These are phyloP conservation scores for Zaprionus lineosus DNA, from an alignment of 2,888 invertebrate genomes.

Conservation along the genomic window DNA sequence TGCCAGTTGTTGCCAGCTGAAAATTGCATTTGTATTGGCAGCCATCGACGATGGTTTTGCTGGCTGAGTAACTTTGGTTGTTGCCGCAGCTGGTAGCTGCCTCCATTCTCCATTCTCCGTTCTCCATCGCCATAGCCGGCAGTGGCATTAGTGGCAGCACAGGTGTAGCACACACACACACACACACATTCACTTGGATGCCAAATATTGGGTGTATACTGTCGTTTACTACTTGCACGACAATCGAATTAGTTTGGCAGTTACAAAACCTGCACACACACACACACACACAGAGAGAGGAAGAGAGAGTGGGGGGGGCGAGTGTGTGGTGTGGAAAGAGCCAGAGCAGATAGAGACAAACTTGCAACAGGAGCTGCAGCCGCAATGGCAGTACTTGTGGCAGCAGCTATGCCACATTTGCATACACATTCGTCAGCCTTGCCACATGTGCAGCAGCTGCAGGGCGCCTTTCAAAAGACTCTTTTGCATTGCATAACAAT, in stretches of 20 bases:
- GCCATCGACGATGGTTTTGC: constrained; percentile 61
- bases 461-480: constrained; percentile 27
- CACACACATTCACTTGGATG: constrained; percentile 3
- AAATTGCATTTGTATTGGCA: constrained; percentile 77
- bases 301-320: too few species aligned
- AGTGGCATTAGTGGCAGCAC: constrained; percentile 11
- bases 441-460: constrained; percentile 38
- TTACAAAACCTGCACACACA: constrained; percentile 39
- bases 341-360: constrained; percentile 11
- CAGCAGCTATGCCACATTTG: constrained; percentile 37
- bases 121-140: background rate
- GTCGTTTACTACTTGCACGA: constrained; percentile 57
- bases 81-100: constrained; percentile 23
- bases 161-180: constrained; percentile 38
- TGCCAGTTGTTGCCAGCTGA: constrained; percentile 67
- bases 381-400: too few species aligned
- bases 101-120: too few species aligned
- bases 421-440: constrained; percentile 56
- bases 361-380: too few species aligned
- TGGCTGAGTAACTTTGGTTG: constrained; percentile 56
- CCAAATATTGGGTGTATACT: constrained; percentile 19
- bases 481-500: constrained; percentile 65
- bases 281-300: constrained; percentile 3
- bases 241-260: constrained; percentile 78
- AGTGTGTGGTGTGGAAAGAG: too few species aligned